Evolutionary conservation across 1,140 invertebrate species (phyloP).

Genomic region (Brachionus manjavacas): DNA sequence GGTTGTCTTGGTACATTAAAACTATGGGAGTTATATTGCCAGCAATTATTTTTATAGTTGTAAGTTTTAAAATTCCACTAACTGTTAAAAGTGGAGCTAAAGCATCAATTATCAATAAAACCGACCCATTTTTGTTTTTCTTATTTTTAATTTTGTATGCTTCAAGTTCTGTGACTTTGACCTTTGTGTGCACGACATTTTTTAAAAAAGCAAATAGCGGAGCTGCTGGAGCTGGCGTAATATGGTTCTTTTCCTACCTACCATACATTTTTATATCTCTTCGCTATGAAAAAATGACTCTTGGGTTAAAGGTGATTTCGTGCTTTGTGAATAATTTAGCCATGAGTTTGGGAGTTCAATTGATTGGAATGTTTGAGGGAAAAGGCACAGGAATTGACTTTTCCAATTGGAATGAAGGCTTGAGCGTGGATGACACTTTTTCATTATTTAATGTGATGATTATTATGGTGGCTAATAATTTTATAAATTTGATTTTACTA

Average conservation of each 20-base stretch:
- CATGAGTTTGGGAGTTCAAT: constrained; percentile 51
- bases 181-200: constrained; percentile 48
- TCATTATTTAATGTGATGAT: background rate
- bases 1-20: constrained; percentile 76
- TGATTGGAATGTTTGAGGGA: constrained; percentile 56
- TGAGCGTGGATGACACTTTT: constrained; percentile 26
- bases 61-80: constrained; percentile 52
- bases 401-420: constrained; percentile 22
- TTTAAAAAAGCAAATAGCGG: constrained; percentile 60
- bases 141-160: constrained; percentile 33
- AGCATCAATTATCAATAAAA: constrained; percentile 60
- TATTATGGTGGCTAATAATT: constrained; percentile 2
- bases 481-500: background rate
- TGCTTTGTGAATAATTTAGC: constrained; percentile 52
- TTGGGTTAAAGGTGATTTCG: constrained; percentile 46
- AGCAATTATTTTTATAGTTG: constrained; percentile 60
- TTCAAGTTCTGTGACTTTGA: constrained; percentile 32
- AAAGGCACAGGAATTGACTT: constrained; percentile 51
- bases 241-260: constrained; percentile 54
- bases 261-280: constrained; percentile 62
- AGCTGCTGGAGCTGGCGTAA: constrained; percentile 50
- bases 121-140: constrained; percentile 60
- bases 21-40: constrained; percentile 68
- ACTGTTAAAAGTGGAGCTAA: constrained; percentile 43
- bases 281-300: constrained; percentile 59